Percentiles rank a stretch among this genome's conserved stretches.
These are phyloP conservation scores for Hassar affinis DNA, from an alignment of 2,113 vertebrate species.

Conservation along the genomic window DNA sequence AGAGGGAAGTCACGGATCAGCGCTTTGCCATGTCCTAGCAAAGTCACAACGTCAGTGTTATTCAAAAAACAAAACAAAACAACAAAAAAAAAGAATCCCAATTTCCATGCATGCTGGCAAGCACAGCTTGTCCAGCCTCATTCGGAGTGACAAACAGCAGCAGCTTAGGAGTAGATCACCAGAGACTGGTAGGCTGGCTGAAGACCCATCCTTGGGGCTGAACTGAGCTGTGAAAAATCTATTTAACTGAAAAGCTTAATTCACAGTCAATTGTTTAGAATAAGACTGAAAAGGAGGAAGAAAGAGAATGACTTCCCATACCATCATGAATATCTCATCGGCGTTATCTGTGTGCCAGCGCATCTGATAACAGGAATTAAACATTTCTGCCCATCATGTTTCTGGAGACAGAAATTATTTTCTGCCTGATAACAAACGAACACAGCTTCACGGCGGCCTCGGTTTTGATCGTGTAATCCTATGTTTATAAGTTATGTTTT, in stretches of 20 bases:
- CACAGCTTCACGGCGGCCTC: background rate
- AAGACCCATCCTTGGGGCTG: constrained; percentile 67
- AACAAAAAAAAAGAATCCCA: constrained; percentile 22
- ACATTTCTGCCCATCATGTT: background rate
- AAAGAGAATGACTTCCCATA: background rate
- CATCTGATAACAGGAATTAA: constrained; percentile 2
- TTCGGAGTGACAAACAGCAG: constrained; percentile 72
- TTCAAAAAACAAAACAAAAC: constrained; percentile 32
- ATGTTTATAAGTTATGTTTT: constrained; percentile 36
- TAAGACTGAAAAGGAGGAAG: background rate
- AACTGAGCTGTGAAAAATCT: constrained; percentile 70
- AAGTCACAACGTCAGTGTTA: constrained; percentile 47
- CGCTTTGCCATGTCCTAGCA: constrained; percentile 38
- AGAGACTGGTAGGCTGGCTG: constrained; percentile 66
- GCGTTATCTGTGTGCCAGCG: background rate
- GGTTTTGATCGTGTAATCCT: constrained; percentile 21
- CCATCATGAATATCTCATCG: background rate
- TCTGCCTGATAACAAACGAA: background rate
- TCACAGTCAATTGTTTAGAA: constrained; percentile 51
- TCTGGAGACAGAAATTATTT: constrained; percentile 8
- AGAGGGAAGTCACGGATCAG: constrained; percentile 52
- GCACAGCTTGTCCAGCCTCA: constrained; percentile 60
- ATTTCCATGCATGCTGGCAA: constrained; percentile 50
- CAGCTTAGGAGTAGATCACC: constrained; percentile 69
- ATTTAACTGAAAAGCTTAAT: constrained; percentile 62